Percentiles rank a stretch among this genome's conserved stretches.
Evolutionary conservation across 1,140 invertebrate species (phyloP).

Genomic region (Ctenoplectra terminalis): DNA sequence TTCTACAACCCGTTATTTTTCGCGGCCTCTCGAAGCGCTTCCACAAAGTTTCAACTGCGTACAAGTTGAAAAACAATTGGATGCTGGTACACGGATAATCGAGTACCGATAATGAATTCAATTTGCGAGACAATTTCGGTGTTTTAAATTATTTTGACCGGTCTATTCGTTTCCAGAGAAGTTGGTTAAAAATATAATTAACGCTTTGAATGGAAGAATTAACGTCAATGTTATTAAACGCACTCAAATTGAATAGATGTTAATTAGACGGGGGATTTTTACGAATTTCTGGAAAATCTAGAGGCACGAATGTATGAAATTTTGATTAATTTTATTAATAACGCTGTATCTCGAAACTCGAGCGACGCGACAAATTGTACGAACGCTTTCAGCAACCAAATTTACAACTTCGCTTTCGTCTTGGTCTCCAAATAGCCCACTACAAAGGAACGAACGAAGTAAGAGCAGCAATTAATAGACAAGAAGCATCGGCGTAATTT

Average conservation of each 20-base stretch:
- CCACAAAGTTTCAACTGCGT: background rate
- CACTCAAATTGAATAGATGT: too few relatives aligned
- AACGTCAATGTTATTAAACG: too few relatives aligned
- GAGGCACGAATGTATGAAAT: too few relatives aligned
- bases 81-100: background rate
- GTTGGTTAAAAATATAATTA: too few relatives aligned
- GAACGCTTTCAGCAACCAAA: background rate
- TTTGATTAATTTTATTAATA: too few relatives aligned
- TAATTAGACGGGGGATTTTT: too few relatives aligned
- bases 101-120: background rate
- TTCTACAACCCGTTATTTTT: background rate
- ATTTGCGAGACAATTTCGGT: background rate
- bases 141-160: background rate
- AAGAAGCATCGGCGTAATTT: background rate
- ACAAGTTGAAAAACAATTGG: conserved; percentile 24
- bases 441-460: background rate
- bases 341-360: too few relatives aligned
- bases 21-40: background rate
- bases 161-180: too few relatives aligned
- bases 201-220: too few relatives aligned
- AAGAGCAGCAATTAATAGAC: conserved; percentile 4
- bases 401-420: background rate
- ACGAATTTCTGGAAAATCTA: too few relatives aligned
- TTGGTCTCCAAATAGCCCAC: background rate
- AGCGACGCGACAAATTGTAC: too few relatives aligned